phyloP scores from a whole-genome alignment of 2,113 vertebrate genomes.

The Takifugu bimaculatus region DNA sequence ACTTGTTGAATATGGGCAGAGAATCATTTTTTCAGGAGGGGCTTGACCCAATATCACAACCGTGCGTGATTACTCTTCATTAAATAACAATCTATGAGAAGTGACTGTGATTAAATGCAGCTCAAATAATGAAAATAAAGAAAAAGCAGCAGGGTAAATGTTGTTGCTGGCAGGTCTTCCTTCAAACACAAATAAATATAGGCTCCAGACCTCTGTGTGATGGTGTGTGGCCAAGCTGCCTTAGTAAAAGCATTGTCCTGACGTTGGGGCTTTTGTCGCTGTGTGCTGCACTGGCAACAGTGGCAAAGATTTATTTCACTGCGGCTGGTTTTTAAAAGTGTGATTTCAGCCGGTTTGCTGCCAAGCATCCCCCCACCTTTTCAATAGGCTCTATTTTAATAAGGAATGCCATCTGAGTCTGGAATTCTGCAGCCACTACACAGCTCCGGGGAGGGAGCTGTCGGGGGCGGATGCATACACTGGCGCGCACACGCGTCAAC shows the following conservation, averaged over 20 bases:
- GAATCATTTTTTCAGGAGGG: slow-evolving; percentile 4
- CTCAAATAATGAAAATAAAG: slow-evolving; percentile 20
- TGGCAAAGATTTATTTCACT: slow-evolving; percentile 61
- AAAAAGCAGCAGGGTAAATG: not conserved
- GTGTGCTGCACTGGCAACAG: slow-evolving; percentile 31
- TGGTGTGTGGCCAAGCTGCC: slow-evolving; percentile 38
- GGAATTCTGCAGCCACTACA: slow-evolving; percentile 28
- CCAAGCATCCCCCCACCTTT: slow-evolving; percentile 63
- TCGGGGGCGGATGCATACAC: slow-evolving; percentile 23
- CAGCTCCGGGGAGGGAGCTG: slow-evolving; percentile 8
- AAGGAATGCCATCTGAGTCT: slow-evolving; percentile 47
- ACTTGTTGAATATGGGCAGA: slow-evolving; percentile 39
- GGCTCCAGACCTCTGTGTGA: slow-evolving; percentile 35
- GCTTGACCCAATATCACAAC: slow-evolving; percentile 1
- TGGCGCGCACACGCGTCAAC: not conserved
- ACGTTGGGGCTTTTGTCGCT: slow-evolving; percentile 31
- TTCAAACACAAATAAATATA: slow-evolving; percentile 26
- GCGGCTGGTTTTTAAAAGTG: slow-evolving; percentile 63
- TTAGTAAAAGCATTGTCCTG: slow-evolving; percentile 51
- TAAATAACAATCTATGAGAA: not conserved
- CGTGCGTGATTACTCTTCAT: not conserved
- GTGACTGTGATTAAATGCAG: slow-evolving; percentile 17
- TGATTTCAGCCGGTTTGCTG: slow-evolving; percentile 62
- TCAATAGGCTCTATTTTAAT: slow-evolving; percentile 55
- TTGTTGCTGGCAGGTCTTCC: slow-evolving; percentile 1